These are phyloP conservation scores for Crotalus tigris DNA, from an alignment of 2,113 vertebrate species.

Conservation along the genomic window DNA sequence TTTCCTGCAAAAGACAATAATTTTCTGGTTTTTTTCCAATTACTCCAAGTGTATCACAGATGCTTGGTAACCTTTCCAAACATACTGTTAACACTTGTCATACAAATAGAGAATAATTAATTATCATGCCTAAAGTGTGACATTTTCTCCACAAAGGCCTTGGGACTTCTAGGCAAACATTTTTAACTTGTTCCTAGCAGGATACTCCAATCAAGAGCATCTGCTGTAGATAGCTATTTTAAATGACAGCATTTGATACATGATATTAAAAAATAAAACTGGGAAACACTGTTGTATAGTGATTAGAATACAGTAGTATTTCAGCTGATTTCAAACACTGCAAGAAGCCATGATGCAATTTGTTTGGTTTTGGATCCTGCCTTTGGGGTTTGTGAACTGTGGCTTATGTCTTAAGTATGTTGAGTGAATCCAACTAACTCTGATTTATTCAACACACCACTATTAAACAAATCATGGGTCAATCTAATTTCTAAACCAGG, in stretches of 20 bases:
- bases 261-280: slow-evolving; percentile 24
- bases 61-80: slow-evolving; percentile 65
- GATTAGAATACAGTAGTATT: background rate
- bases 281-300: background rate
- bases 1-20: slow-evolving; percentile 1
- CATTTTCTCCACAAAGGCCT: slow-evolving; percentile 42
- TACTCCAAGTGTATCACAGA: slow-evolving; percentile 42
- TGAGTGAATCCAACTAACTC: background rate
- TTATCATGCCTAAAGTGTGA: slow-evolving; percentile 52
- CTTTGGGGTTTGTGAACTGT: background rate
- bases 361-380: background rate
- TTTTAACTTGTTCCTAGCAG: slow-evolving; percentile 30
- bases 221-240: slow-evolving; percentile 25
- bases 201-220: slow-evolving; percentile 37
- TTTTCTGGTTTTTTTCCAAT: background rate
- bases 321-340: background rate
- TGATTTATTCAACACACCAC: background rate
- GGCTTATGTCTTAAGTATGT: background rate
- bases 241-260: slow-evolving; percentile 14
- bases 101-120: slow-evolving; percentile 58
- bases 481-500: background rate
- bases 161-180: slow-evolving; percentile 4
- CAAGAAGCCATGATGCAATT: background rate
- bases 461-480: background rate
- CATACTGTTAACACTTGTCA: slow-evolving; percentile 61